Base-by-base conservation (phyloP, 1,140 invertebrate species). In the Pseudomyrmex gracilis region DNA sequence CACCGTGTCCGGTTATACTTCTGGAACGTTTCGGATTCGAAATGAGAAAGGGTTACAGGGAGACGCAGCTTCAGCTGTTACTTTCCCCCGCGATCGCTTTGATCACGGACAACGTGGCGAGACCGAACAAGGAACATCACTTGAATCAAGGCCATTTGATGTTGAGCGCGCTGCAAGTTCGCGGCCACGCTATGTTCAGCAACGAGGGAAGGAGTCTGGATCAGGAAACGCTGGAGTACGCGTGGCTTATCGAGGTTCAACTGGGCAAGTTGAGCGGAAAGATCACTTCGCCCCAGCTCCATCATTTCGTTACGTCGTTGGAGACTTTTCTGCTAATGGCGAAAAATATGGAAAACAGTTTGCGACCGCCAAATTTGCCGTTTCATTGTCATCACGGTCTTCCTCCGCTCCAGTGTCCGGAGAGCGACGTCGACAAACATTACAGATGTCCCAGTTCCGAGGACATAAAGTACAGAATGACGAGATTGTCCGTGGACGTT, bases 161-260 rank as follows among this genome's bases (percentile, higher is more conserved):
- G 95, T 94, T 99, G 0, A 98, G 98, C 20, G 98, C 98, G 0
- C 95, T 99, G 47, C 98, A 99, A 95, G 96, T 98, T 57, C 95
- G 98, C 86, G 99, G 99, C 1, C 98, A 99, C 94, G 99, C 98
- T 2, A 98, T 99, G 97, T 99, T 99, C 93, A 99, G 98, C 84
- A 97, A 98, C 88, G 96, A 98, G 80, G 98, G 98, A 58, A 94
- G 99, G 64, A 96, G 96, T 47, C 94, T 99, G 22, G 98, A 99
- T 90, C 97, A 98, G 93, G 99, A 99, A 91, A 99, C 98, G 0
- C 92, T 99, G 7, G 99, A 99, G 92, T 99, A 99, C 93, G 98
- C 97, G 0, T 99, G 99, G 99, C 93, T 98, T 77, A 96, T 98
- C 84, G 97, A 98, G 92, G 95, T 98, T 3, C 97, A 98, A 85